Evolutionary conservation across 2,797 vertebrate genomes (phyloP).

Genomic region (Distichodus sexfasciatus): DNA sequence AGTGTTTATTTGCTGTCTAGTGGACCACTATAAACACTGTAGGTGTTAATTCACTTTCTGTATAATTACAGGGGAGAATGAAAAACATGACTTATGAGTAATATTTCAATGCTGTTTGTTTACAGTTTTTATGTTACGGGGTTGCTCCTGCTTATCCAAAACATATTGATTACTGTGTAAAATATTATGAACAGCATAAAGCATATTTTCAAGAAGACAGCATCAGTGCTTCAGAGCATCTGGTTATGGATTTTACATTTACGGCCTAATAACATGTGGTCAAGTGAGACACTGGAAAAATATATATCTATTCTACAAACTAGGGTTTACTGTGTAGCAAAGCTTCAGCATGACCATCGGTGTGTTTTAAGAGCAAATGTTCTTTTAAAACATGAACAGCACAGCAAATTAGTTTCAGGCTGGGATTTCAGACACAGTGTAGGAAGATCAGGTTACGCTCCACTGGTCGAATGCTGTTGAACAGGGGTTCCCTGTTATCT

Average conservation of each 20-base stretch:
- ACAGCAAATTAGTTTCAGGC: neutral
- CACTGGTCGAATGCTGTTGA: too few species aligned
- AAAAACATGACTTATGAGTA: neutral
- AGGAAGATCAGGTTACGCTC: too few species aligned
- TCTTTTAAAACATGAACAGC: slow-evolving; percentile 24
- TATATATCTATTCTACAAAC: neutral
- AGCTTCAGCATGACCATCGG: neutral
- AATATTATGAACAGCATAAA: slow-evolving; percentile 4
- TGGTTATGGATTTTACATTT: neutral
- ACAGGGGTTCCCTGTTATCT: too few species aligned
- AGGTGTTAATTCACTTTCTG: too few species aligned
- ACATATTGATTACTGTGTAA: slow-evolving; percentile 26
- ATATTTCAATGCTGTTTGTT: slow-evolving; percentile 5
- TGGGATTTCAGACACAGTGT: too few species aligned
- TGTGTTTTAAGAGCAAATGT: slow-evolving; percentile 30
- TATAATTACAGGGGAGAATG: too few species aligned
- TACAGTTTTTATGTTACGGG: slow-evolving; percentile 6
- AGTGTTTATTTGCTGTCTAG: too few species aligned
- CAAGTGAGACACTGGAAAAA: neutral
- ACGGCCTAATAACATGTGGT: neutral
- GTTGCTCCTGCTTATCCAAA: slow-evolving; percentile 18
- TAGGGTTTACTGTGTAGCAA: neutral
- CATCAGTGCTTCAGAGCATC: neutral
- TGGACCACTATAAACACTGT: too few species aligned
- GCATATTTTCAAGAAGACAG: neutral